Evolutionary conservation across 2,113 vertebrate genomes (phyloP), one percentile per base, ranked within the genome.

Genomic region (Crotalus tigris): DNA sequence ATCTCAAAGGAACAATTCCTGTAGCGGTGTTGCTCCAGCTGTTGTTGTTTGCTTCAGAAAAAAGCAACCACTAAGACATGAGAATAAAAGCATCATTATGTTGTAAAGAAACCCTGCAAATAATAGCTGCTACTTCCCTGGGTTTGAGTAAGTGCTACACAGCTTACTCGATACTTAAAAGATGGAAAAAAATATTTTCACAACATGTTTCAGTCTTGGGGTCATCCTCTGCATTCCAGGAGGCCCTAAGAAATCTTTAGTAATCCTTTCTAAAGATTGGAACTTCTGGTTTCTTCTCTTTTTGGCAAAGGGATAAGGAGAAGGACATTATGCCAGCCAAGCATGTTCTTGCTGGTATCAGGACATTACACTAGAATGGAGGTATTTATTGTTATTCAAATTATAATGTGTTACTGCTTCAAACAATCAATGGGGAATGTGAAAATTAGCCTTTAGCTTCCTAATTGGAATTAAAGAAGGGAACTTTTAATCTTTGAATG

Each of bases 31-130:
- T 89, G 33, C 87, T 58, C 39, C 51, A 87, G 49, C 26, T 93
- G 91, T 53, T 90, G 33, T 87, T 5, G 64, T 93, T 95, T 94
- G 29, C 61, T 94, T 94, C 85, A 93, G 75, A 95, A 94, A 61
- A 55, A 94, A 96, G 49, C 44, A 94, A 88, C 0, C 0, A 15
- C 1, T 87, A 95, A 92, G 94, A 57, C 23, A 57, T n/a, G 87
- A 88, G 92, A 61, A 94, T 90, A 90, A 93, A 95, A 90, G 51
- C 88, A 61, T 95, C 94, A 21, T 91, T 95, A 93, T 91, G n/a
- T 93, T 58, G 24, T 33, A 58, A 88, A 49, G 89, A 49, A 93
- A 89, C 58, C 92, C 90, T 92, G 55, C 51, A 19, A 75, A 91
- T 44, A 90, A 29, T 44, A 57, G 92, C 59, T 94, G 88, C 88